Conservation (phyloP, 35 echinoderm and acorn worm species). For the Apostichopus parvimensis region DNA sequence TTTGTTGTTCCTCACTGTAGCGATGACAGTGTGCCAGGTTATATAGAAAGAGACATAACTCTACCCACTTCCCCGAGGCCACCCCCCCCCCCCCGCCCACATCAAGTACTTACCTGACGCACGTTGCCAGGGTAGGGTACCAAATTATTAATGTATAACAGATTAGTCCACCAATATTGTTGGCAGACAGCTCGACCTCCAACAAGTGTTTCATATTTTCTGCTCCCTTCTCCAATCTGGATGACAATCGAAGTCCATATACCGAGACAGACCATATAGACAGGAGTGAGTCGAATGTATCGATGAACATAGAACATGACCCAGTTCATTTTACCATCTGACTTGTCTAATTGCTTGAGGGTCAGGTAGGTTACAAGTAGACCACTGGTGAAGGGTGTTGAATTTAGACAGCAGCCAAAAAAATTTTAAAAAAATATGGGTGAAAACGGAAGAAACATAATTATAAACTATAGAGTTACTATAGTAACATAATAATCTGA, state of each 20-base stretch:
- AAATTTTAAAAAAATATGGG: not conserved
- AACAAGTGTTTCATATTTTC: not conserved
- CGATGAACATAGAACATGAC: constrained; percentile 68
- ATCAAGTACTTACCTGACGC: not conserved
- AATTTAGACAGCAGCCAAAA: not conserved
- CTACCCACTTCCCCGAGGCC: not conserved
- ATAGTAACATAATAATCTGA: no score
- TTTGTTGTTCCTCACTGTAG: no score
- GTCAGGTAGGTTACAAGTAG: constrained; percentile 63
- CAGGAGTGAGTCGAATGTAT: constrained; percentile 59
- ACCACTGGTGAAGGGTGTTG: constrained; percentile 23
- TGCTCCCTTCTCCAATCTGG: constrained; percentile 9
- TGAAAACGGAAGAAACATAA: not conserved
- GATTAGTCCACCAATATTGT: constrained; percentile 49
- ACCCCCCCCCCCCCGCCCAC: no score
- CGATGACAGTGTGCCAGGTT: no score
- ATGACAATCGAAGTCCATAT: constrained; percentile 48
- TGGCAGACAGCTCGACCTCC: not conserved
- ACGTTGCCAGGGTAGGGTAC: constrained; percentile 46
- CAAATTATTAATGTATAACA: constrained; percentile 64
- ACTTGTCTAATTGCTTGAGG: constrained; percentile 52
- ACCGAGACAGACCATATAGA: constrained; percentile 48
- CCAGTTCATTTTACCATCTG: constrained; percentile 64
- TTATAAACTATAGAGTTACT: no score
- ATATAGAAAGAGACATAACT: no score